Percentiles rank a stretch among this genome's conserved stretches.
Conservation (phyloP, 1,140 invertebrate genomes). For the Trichomalopsis sarcophagae region DNA sequence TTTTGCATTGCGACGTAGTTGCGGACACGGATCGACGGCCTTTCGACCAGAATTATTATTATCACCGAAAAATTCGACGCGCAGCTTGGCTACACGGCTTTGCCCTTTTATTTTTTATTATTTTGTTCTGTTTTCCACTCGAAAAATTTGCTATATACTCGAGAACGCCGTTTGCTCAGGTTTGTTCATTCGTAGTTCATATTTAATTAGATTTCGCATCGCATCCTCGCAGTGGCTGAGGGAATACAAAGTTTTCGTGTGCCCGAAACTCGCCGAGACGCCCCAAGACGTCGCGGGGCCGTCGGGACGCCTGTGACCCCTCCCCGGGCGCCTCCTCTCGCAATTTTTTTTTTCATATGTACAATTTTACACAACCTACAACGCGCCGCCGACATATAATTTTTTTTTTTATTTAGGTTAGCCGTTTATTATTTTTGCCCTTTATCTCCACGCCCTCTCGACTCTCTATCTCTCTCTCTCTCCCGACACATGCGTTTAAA, state of each 20-base stretch:
- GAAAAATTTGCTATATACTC: slow-evolving; percentile 33
- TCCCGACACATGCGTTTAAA: slow-evolving; percentile 54
- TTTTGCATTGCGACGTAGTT: slow-evolving; percentile 67
- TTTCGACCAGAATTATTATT: slow-evolving; percentile 51
- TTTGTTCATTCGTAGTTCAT: not conserved
- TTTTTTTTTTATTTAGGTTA: slow-evolving; percentile 69
- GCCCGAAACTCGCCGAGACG: slow-evolving; percentile 52
- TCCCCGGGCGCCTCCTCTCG: slow-evolving; percentile 71
- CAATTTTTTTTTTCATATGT: slow-evolving; percentile 70
- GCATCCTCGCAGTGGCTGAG: slow-evolving; percentile 25
- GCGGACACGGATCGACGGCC: slow-evolving; percentile 64
- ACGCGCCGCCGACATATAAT: slow-evolving; percentile 74
- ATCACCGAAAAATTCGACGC: not conserved
- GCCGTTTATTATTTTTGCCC: slow-evolving; percentile 49
- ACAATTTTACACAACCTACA: slow-evolving; percentile 75
- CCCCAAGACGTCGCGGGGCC: slow-evolving; percentile 53
- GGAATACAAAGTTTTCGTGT: not conserved
- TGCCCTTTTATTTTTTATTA: not conserved
- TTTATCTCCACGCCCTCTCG: slow-evolving; percentile 44
- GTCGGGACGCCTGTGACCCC: slow-evolving; percentile 32
- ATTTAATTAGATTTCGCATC: slow-evolving; percentile 44
- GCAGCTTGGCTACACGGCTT: slow-evolving; percentile 54
- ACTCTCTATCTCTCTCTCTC: too few species aligned
- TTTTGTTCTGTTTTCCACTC: slow-evolving; percentile 52
- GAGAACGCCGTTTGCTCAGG: slow-evolving; percentile 44